These are phyloP conservation scores for Pterostichus madidus DNA, from an alignment of 2,888 invertebrate species.

Conservation along the genomic window DNA sequence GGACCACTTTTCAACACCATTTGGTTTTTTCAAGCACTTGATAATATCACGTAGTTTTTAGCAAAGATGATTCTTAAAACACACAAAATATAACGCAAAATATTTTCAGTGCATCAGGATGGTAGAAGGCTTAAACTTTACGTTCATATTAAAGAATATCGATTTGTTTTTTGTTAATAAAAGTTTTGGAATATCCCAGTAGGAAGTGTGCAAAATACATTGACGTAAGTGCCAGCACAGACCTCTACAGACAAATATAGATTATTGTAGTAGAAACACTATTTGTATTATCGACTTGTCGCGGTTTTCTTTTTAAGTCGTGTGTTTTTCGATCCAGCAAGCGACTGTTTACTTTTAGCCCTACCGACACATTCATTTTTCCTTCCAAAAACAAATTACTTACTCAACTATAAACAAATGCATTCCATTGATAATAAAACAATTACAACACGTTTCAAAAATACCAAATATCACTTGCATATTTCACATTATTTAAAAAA, in stretches of 20 bases:
- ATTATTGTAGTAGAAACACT: slow-evolving; percentile 61
- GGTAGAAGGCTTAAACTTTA: slow-evolving; percentile 60
- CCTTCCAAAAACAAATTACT: slow-evolving; percentile 30
- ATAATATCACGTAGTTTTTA: slow-evolving; percentile 69
- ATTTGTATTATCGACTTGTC: slow-evolving; percentile 45
- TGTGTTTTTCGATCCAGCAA: slow-evolving; percentile 40
- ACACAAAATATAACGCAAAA: slow-evolving; percentile 52
- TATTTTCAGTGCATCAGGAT: slow-evolving; percentile 63
- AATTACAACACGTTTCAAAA: slow-evolving; percentile 34
- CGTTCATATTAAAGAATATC: slow-evolving; percentile 62
- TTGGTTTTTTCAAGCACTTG: slow-evolving; percentile 69
- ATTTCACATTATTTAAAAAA: not conserved
- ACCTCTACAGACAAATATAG: slow-evolving; percentile 64
- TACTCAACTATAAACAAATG: slow-evolving; percentile 35
- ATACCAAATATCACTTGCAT: slow-evolving; percentile 37
- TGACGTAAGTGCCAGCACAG: slow-evolving; percentile 65
- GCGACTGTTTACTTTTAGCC: slow-evolving; percentile 24
- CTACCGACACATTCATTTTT: slow-evolving; percentile 49
- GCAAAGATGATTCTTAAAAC: slow-evolving; percentile 61
- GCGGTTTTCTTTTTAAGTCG: slow-evolving; percentile 43
- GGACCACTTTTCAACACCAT: slow-evolving; percentile 66
- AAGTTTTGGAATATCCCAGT: slow-evolving; percentile 64
- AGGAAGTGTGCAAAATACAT: slow-evolving; percentile 66
- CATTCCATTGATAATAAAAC: slow-evolving; percentile 6
- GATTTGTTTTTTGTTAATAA: slow-evolving; percentile 62